phyloP scores from a whole-genome alignment of 1,140 invertebrate species.

The Archivesica marissinica region DNA sequence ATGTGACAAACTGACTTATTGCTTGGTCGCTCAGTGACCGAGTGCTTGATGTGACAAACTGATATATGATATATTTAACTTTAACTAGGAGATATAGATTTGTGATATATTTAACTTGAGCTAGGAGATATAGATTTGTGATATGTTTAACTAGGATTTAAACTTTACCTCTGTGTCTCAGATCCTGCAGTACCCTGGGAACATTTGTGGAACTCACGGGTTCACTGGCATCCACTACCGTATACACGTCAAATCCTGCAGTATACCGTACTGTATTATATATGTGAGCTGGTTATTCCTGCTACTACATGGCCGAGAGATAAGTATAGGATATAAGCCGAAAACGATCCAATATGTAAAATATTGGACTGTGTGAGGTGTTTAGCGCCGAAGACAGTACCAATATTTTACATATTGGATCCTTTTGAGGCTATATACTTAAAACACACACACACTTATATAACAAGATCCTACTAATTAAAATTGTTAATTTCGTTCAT shows the following conservation, averaged over 20 bases:
- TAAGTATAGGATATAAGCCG: neutral
- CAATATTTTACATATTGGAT: neutral
- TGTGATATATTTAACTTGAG: neutral
- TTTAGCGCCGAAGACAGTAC: neutral
- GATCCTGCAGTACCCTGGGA: neutral
- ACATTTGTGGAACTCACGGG: neutral
- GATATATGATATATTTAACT: neutral
- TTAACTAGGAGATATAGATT: neutral
- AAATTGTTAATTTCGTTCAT: no score
- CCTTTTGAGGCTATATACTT: neutral
- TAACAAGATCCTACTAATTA: no score
- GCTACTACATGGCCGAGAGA: no score
- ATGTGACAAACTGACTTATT: no score
- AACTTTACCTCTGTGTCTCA: neutral
- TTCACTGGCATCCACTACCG: neutral
- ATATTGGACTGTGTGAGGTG: neutral
- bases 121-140: neutral
- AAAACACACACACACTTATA: no score
- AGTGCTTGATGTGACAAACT: neutral
- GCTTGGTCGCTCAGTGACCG: no score
- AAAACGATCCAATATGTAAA: neutral
- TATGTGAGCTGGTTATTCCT: neutral
- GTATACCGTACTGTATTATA: neutral
- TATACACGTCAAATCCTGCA: conserved; percentile 6
- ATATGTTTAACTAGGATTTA: neutral